These are phyloP conservation scores for Gonioctena quinquepunctata DNA, from an alignment of 1,140 invertebrate species.

Conservation along the genomic window DNA sequence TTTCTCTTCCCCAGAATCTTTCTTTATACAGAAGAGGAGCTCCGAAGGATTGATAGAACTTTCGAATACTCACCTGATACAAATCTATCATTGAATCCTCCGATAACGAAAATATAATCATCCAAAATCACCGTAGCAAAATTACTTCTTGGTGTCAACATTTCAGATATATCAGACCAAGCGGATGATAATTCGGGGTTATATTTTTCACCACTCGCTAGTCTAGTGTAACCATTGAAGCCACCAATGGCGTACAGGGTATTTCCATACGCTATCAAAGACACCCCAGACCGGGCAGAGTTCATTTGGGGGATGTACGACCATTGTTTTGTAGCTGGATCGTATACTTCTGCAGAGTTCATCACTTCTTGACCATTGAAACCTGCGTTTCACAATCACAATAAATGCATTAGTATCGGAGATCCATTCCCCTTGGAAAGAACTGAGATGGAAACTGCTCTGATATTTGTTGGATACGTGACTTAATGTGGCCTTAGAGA, in stretches of 20 bases:
- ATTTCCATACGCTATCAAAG: slow-evolving; percentile 64
- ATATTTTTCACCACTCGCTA: slow-evolving; percentile 58
- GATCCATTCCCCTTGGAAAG: no score
- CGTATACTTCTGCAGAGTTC: slow-evolving; percentile 67
- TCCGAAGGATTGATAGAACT: no score
- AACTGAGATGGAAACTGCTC: background rate
- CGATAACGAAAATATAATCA: slow-evolving; percentile 71
- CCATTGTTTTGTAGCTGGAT: slow-evolving; percentile 70
- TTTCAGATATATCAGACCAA: slow-evolving; percentile 67
- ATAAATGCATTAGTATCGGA: background rate
- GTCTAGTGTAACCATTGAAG: slow-evolving; percentile 67
- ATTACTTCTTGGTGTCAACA: slow-evolving; percentile 77
- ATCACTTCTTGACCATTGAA: slow-evolving; percentile 74
- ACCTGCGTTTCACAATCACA: no score
- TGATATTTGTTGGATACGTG: no score
- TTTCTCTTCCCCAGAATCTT: no score
- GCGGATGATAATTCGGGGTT: slow-evolving; percentile 30
- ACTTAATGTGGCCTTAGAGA: no score
- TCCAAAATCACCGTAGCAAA: slow-evolving; percentile 73
- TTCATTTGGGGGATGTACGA: slow-evolving; percentile 73
- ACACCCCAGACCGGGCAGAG: slow-evolving; percentile 72
- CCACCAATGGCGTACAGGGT: slow-evolving; percentile 71
- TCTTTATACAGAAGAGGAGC: no score
- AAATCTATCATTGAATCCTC: slow-evolving; percentile 70
- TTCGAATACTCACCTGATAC: slow-evolving; percentile 17